Conservation (phyloP, 2,113 vertebrate species). For the Apodemus speciosus region DNA sequence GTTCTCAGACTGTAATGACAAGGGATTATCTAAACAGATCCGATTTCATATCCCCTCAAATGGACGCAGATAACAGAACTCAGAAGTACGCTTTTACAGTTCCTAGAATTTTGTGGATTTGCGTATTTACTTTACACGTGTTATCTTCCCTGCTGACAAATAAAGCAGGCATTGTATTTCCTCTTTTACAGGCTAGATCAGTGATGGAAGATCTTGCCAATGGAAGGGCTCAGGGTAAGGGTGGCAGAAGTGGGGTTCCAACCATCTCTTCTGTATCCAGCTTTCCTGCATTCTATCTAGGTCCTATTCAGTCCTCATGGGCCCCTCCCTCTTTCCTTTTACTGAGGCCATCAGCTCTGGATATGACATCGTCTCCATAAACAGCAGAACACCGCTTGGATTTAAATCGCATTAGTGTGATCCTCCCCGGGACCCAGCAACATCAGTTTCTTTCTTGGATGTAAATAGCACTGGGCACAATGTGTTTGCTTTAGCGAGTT, state of each 20-base stretch:
- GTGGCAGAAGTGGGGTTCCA: not conserved
- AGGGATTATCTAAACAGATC: conserved; percentile 63
- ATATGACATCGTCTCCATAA: not conserved
- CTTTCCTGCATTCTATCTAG: not conserved
- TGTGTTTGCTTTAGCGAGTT: not conserved
- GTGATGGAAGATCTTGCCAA: not conserved
- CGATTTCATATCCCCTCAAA: conserved; percentile 56
- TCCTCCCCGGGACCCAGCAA: not conserved
- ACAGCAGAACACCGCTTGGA: not conserved
- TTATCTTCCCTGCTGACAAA: conserved; percentile 60
- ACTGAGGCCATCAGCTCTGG: not conserved
- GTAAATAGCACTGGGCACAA: not conserved
- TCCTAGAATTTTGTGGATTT: conserved; percentile 59
- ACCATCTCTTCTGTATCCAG: not conserved
- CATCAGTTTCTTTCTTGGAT: not conserved
- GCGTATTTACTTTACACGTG: conserved; percentile 59
- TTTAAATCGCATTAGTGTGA: not conserved
- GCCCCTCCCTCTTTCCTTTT: not conserved
- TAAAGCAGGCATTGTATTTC: conserved; percentile 60
- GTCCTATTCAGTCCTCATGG: not conserved
- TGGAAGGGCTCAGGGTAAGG: not conserved
- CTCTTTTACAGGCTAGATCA: conserved; percentile 2
- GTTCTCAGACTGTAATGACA: conserved; percentile 30
- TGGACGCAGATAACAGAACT: conserved; percentile 57
- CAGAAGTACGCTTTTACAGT: conserved; percentile 62